Evolutionary conservation across 2,797 vertebrate genomes (phyloP).

Genomic region (Urocyon cinereoargenteus): DNA sequence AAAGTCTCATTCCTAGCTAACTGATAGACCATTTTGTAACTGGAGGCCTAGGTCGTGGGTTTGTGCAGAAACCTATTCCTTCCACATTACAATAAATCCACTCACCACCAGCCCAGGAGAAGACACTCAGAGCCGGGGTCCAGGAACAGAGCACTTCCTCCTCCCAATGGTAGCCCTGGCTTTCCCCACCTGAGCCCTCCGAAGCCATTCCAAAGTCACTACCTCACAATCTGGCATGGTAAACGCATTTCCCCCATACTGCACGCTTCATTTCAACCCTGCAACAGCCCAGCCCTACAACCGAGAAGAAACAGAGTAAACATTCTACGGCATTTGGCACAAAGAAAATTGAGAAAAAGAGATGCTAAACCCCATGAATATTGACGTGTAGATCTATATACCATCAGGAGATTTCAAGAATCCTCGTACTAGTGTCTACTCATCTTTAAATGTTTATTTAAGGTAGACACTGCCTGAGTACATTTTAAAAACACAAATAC

Average conservation of each 20-base stretch:
- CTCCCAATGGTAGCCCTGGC: neutral
- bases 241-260: neutral
- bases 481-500: neutral
- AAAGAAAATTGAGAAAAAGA: neutral
- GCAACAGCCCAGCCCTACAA: neutral
- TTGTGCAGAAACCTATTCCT: neutral
- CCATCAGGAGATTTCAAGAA: neutral
- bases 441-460: neutral
- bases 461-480: neutral
- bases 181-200: neutral
- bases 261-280: neutral
- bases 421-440: neutral
- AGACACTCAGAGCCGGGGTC: fast-evolving
- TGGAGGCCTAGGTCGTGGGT: neutral
- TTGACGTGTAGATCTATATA: neutral
- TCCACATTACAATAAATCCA: neutral
- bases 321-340: neutral
- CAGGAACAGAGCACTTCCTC: neutral
- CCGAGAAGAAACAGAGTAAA: neutral
- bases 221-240: neutral
- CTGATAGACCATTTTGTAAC: neutral
- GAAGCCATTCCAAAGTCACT: neutral
- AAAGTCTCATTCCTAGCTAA: neutral
- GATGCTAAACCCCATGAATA: neutral
- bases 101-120: neutral